Base-by-base conservation (phyloP, 2,888 invertebrate species). In the Heliconius ethilla region DNA sequence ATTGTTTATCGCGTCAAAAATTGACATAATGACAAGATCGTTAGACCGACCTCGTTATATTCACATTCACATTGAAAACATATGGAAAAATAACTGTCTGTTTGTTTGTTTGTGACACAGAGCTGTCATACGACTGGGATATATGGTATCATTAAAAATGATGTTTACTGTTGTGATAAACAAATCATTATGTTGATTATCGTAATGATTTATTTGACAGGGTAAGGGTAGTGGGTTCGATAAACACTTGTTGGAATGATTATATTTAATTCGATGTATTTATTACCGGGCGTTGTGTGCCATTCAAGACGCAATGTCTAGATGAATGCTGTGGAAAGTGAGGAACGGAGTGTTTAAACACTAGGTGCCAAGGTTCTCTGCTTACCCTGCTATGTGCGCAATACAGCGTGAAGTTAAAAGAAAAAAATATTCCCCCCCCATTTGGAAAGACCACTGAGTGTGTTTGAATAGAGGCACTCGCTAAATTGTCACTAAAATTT, bases 31-130 rank as follows among this genome's bases (percentile, higher is more conserved):
- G n/a, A 72, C 59, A 59, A 13, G n/a, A 25, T 59, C 59, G 72
- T 72, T 59, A 72, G 55, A 59, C 37, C 72, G 59, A 55, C 59
- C 72, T 72, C 72, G 72, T 72, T 72, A 59, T 72, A 59, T 59
- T n/a, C 59, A 72, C 33, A 59, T 72, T 69, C 69, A 37, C 72
- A 55, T 70, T 70, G 70, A 22, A 70, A 33, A 55, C 70, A 72
- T 15, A 37, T 72, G 72, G 59, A 59, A 72, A 72, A 59, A 59
- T 72, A 72, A 72, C 37, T 13, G 37, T 15, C 45, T 51, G 27
- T 18, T 37, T 59, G 72, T 72, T 59, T 72, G 33, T 59, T 69
- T 25, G 25, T 25, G 72, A 25, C 70, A 33, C 13, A 45, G 33
- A 72, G 59, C 13, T n/a, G 22, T 70, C 27, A 27, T 37, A 37